phyloP scores from a whole-genome alignment of 2,797 vertebrate genomes.

The Falco novaeseelandiae region DNA sequence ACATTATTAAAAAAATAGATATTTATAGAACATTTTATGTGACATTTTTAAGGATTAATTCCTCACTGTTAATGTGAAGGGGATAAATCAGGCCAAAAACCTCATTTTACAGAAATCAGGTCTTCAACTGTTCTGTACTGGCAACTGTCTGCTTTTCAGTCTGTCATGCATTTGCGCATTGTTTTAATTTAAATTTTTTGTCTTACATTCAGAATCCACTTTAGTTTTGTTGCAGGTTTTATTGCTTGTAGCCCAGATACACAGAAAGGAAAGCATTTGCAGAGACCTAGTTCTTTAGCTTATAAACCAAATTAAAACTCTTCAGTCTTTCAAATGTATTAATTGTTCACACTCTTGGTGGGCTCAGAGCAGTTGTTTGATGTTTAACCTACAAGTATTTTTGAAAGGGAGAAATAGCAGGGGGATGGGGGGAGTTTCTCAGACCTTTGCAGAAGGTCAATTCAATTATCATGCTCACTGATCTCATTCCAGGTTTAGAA shows the following conservation, averaged over 20 bases:
- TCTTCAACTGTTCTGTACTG: background rate
- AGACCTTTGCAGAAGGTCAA: conserved; percentile 52
- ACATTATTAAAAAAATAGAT: background rate
- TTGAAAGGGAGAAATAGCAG: conserved; percentile 17
- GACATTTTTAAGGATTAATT: background rate
- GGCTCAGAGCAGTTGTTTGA: background rate
- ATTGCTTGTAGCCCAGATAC: background rate
- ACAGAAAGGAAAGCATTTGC: background rate
- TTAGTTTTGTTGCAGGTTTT: background rate
- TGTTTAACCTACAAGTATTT: conserved; percentile 11
- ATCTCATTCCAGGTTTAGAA: conserved; percentile 11
- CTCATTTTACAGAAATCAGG: background rate
- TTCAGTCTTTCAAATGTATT: background rate
- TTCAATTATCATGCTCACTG: conserved; percentile 27
- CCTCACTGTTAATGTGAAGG: background rate
- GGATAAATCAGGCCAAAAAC: background rate
- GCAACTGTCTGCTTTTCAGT: background rate
- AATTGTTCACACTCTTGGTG: background rate
- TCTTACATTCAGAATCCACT: background rate
- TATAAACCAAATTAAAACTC: background rate
- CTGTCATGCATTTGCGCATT: background rate
- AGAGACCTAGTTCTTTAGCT: background rate
- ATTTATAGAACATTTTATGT: background rate
- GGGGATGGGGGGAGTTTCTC: background rate
- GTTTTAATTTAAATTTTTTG: background rate